Percentiles rank a stretch among this genome's conserved stretches.
phyloP scores from a whole-genome alignment of 2,113 vertebrate species.

The Dendropsophus ebraccatus region DNA sequence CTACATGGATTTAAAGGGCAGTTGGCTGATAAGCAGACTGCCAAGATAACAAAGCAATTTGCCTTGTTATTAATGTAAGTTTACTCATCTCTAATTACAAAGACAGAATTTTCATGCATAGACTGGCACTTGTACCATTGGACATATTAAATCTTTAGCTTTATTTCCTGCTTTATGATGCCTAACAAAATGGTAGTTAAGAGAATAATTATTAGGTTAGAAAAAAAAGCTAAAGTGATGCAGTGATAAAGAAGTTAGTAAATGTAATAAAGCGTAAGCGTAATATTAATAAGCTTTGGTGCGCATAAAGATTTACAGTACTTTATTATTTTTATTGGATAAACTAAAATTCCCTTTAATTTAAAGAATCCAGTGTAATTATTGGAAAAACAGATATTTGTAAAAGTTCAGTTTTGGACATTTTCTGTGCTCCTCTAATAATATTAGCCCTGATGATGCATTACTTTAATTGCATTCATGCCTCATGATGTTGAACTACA shows the following conservation, averaged over 20 bases:
- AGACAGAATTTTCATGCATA: too few species aligned
- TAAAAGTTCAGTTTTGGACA: slow-evolving; percentile 3
- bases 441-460: slow-evolving; percentile 40
- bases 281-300: neutral
- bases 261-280: neutral
- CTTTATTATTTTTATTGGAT: neutral
- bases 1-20: too few species aligned
- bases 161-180: neutral
- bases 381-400: neutral
- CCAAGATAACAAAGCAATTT: too few species aligned
- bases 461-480: slow-evolving; percentile 49
- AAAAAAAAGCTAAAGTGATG: neutral
- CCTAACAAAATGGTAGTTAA: neutral
- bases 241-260: neutral
- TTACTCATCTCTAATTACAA: too few species aligned
- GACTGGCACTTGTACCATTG: too few species aligned
- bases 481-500: slow-evolving; percentile 33
- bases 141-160: neutral
- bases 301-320: neutral
- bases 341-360: neutral
- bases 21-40: too few species aligned
- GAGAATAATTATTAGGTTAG: neutral
- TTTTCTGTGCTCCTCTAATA: neutral
- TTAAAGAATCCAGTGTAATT: neutral
- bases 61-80: too few species aligned